Conservation (phyloP, 2,888 invertebrate species). For the Aphodius granarius region DNA sequence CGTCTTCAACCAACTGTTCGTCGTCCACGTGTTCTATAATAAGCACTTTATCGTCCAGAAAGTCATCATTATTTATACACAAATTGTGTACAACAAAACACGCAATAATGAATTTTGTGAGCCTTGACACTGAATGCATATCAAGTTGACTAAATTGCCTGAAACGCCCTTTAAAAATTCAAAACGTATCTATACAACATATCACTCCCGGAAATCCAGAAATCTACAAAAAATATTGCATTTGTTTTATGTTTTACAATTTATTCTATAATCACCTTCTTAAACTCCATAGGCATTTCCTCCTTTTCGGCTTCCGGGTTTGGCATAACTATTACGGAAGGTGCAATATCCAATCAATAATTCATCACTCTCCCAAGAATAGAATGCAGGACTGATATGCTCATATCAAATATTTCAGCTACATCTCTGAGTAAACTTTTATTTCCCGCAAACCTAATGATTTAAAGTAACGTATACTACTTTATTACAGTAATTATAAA, state of each 20-base stretch:
- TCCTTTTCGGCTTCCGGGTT: background rate
- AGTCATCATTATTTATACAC: slow-evolving; percentile 36
- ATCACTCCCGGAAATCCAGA: too few relatives aligned
- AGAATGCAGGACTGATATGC: background rate
- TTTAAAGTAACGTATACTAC: background rate
- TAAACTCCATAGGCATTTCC: background rate
- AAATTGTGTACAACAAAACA: slow-evolving; percentile 41
- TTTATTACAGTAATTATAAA: background rate
- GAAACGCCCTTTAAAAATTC: slow-evolving; percentile 38
- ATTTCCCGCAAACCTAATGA: background rate
- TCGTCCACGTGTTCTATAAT: background rate
- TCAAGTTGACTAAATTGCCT: slow-evolving; percentile 27
- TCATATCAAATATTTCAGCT: background rate
- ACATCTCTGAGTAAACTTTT: background rate
- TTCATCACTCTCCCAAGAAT: background rate
- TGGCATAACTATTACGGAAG: background rate
- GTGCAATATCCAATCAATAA: background rate
- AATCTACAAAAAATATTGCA: too few relatives aligned
- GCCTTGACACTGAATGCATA: slow-evolving; percentile 27
- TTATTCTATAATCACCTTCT: background rate
- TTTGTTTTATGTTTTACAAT: too few relatives aligned
- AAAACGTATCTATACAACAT: slow-evolving; percentile 35
- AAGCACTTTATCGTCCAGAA: slow-evolving; percentile 18
- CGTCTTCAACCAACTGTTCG: too few relatives aligned
- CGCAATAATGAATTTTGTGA: slow-evolving; percentile 36